Percentiles rank a stretch among this genome's conserved stretches.
These are phyloP conservation scores for Tiliacea citrago DNA, from an alignment of 2,888 invertebrate genomes.

Conservation along the genomic window DNA sequence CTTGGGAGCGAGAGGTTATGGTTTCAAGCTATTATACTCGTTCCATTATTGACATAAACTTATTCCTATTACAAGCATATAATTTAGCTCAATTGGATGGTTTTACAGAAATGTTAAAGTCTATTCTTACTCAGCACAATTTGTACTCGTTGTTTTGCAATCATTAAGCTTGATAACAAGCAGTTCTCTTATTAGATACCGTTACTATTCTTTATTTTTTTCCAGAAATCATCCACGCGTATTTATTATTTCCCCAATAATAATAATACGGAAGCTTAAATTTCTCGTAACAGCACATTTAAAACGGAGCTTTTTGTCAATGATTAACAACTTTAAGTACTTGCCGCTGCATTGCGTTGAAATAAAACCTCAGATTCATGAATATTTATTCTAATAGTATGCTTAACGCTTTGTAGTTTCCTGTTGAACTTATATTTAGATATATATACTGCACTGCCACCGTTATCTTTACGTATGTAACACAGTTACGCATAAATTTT, in stretches of 20 bases:
- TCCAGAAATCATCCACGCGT: neutral
- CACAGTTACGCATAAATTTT: constrained; percentile 49
- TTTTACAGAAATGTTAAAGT: neutral
- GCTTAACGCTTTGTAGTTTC: constrained; percentile 62
- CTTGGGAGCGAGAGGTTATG: neutral
- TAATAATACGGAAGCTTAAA: constrained; percentile 20
- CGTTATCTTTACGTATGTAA: constrained; percentile 51
- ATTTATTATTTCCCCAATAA: constrained; percentile 1
- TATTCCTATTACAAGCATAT: neutral
- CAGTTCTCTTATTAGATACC: neutral
- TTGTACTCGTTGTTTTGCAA: neutral
- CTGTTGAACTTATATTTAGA: constrained; percentile 55
- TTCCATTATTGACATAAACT: neutral
- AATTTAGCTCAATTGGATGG: neutral
- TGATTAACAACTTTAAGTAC: constrained; percentile 46
- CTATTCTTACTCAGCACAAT: neutral
- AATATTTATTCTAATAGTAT: constrained; percentile 59
- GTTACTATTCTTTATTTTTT: neutral
- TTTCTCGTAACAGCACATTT: constrained; percentile 12
- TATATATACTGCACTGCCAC: constrained; percentile 57
- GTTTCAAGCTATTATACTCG: neutral
- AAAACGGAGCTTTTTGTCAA: constrained; percentile 51
- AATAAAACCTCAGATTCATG: constrained; percentile 55
- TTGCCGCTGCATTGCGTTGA: constrained; percentile 39
- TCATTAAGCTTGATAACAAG: neutral